Evolutionary conservation across 2,797 vertebrate genomes (phyloP).

Genomic region (Rhabdomys pumilio): DNA sequence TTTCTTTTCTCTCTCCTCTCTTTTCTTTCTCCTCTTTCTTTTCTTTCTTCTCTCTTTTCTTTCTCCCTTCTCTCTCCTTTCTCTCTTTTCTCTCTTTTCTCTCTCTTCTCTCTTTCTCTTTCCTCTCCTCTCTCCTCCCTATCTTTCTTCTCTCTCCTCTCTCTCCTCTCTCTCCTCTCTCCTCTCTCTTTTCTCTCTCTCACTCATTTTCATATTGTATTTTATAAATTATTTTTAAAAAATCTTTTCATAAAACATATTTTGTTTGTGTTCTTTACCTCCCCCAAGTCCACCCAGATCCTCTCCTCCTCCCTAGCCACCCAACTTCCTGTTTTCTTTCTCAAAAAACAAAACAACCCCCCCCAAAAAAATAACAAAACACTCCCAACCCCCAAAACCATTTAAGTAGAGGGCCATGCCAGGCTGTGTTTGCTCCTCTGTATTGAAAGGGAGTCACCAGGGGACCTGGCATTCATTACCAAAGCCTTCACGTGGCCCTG

Average conservation of each 20-base stretch:
- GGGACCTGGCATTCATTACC: neutral
- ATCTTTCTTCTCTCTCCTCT: too few relatives aligned
- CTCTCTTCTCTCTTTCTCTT: neutral
- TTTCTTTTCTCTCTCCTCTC: too few relatives aligned
- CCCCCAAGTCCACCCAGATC: neutral
- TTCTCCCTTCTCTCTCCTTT: neutral
- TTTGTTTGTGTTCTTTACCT: neutral
- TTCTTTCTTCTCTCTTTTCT: neutral
- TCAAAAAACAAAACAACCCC: neutral
- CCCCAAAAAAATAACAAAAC: neutral
- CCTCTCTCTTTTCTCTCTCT: too few relatives aligned
- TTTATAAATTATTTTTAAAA: neutral
- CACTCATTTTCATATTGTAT: neutral
- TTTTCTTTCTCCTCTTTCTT: too few relatives aligned
- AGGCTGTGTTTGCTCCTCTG: neutral
- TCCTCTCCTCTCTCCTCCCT: neutral
- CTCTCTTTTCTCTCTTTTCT: neutral
- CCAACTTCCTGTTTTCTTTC: neutral
- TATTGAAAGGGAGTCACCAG: neutral
- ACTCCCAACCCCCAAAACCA: neutral
- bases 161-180: neutral
- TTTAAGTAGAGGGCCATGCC: rapidly evolving
- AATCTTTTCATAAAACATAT: neutral
- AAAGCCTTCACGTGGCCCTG: rapidly evolving
- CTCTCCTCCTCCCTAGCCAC: neutral